Percentiles rank a stretch among this genome's conserved stretches.
Evolutionary conservation across 2,797 vertebrate species (phyloP).

Genomic region (Aldrovandia affinis): DNA sequence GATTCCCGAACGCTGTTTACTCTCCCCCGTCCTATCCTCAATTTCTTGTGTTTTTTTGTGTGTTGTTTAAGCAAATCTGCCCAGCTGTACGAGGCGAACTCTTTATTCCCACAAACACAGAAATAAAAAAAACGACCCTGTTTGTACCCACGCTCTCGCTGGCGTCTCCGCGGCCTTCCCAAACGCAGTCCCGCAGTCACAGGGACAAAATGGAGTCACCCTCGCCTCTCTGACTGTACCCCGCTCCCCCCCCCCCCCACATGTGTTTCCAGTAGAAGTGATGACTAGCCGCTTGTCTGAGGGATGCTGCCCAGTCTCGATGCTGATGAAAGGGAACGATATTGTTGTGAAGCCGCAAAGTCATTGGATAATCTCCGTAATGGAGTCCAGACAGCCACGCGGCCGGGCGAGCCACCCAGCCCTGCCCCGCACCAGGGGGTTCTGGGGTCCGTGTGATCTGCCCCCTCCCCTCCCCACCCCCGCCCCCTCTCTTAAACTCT

Average conservation of each 20-base stretch:
- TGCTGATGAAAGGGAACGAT: constrained; percentile 69
- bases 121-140: not conserved
- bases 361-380: constrained; percentile 75
- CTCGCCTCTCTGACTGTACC: constrained; percentile 55
- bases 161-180: constrained; percentile 22
- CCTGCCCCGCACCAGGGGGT: constrained; percentile 39
- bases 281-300: constrained; percentile 57
- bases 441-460: constrained; percentile 35
- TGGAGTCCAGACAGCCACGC: constrained; percentile 59
- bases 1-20: not conserved
- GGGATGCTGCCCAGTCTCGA: constrained; percentile 62
- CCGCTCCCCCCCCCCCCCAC: constrained; percentile 59
- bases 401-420: constrained; percentile 32
- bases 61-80: not conserved
- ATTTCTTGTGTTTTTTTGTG: not conserved
- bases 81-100: not conserved
- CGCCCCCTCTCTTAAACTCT: constrained; percentile 35
- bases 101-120: not conserved
- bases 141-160: too few relatives aligned
- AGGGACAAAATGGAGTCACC: too few relatives aligned
- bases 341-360: constrained; percentile 65
- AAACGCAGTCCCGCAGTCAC: too few relatives aligned
- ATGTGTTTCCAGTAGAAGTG: constrained; percentile 66
- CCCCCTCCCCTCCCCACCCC: constrained; percentile 43
- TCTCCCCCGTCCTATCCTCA: not conserved